A percentile compares a stretch with the other conserved stretches of the same genome.
Evolutionary conservation across 2,113 vertebrate genomes (phyloP).

Genomic region (Toxotes chatareus): DNA sequence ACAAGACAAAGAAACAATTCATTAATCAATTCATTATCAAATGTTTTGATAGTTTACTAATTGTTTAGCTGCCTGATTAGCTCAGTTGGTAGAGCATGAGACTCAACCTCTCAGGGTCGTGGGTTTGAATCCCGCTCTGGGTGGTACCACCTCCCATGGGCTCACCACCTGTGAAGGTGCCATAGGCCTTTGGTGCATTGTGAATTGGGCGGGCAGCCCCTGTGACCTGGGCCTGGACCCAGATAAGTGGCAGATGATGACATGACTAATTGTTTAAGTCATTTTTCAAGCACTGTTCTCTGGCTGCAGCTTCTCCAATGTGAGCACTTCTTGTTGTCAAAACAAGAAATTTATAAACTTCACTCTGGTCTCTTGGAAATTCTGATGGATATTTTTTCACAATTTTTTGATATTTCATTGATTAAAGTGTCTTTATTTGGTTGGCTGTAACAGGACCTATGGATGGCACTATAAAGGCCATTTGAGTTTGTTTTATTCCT

Average conservation of each 20-base stretch:
- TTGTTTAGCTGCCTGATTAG: no score
- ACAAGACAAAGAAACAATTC: conserved; percentile 13
- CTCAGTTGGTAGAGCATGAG: no score
- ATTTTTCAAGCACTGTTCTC: neutral
- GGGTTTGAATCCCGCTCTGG: no score
- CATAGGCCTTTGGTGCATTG: no score
- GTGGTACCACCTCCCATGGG: no score
- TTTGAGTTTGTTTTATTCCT: neutral
- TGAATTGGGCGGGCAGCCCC: no score
- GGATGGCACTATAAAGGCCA: neutral
- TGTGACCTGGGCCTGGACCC: no score
- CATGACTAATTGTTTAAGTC: neutral
- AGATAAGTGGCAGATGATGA: no score
- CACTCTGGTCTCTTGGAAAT: no score
- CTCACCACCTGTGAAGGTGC: no score
- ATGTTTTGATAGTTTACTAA: neutral
- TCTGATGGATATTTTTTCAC: neutral
- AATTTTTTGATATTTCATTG: neutral
- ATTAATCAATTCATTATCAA: neutral
- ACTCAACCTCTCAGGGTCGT: no score
- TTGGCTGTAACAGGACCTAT: neutral
- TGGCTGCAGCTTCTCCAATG: neutral
- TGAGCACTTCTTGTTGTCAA: neutral
- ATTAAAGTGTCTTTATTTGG: neutral
- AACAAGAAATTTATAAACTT: neutral